Evolutionary conservation across 2,888 invertebrate genomes (phyloP).

Genomic region (Hanleya hanleyi): DNA sequence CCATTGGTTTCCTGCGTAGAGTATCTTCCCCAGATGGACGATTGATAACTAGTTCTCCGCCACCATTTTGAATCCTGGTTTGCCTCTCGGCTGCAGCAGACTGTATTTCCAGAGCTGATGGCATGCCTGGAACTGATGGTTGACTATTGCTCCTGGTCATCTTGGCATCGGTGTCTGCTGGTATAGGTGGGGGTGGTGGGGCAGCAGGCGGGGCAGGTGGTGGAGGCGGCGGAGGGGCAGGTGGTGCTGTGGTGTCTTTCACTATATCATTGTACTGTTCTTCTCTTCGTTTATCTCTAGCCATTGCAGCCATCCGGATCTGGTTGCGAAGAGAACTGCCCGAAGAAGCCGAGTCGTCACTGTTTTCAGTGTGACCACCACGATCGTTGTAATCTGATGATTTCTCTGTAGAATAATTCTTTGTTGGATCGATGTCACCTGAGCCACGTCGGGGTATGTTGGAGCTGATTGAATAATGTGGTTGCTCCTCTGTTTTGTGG

Average conservation of each 20-base stretch:
- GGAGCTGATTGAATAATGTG: neutral
- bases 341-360: neutral
- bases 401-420: no score
- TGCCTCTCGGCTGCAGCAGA: constrained; percentile 65
- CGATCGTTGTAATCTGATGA: neutral
- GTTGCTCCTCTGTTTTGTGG: constrained; percentile 12
- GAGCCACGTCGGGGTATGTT: neutral
- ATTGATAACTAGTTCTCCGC: constrained; percentile 41
- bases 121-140: constrained; percentile 33
- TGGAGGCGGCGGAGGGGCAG: constrained; percentile 29
- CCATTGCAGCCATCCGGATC: constrained; percentile 42
- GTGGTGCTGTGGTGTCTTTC: constrained; percentile 4
- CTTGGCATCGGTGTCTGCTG: neutral
- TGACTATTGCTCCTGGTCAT: constrained; percentile 36
- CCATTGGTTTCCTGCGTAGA: constrained; percentile 26
- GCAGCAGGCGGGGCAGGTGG: constrained; percentile 33
- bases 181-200: constrained; percentile 13
- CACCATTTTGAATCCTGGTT: constrained; percentile 54
- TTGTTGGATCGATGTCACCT: no score
- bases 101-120: constrained; percentile 50
- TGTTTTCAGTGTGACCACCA: neutral
- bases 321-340: neutral
- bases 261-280: neutral
- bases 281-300: constrained; percentile 9
- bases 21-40: constrained; percentile 17